A percentile compares a stretch with the other conserved stretches of the same genome.
Evolutionary conservation across 64 coral and sea anemone genomes (phyloP).

Genomic region (Catalaphyllia jardinei): DNA sequence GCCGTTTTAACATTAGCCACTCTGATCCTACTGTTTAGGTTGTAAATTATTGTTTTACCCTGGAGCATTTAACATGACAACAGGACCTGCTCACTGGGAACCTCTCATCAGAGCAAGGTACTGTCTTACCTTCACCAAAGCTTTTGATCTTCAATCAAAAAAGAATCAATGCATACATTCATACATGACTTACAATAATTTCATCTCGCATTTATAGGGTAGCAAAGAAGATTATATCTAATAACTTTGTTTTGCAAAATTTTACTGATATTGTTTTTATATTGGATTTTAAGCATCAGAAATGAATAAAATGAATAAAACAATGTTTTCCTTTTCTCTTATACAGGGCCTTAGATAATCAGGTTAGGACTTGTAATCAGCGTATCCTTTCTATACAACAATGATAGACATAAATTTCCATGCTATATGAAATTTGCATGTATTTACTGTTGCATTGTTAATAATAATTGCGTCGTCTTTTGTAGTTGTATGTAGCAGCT

Average conservation of each 20-base stretch:
- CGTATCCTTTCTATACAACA: no score
- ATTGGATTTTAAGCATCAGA: neutral
- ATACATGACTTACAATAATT: no score
- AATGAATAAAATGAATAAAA: neutral
- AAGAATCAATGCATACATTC: no score
- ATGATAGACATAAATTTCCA: no score
- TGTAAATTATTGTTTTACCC: conserved; percentile 94
- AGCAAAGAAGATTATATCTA: no score
- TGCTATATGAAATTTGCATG: no score
- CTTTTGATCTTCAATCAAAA: neutral
- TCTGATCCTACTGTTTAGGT: conserved; percentile 37
- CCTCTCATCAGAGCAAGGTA: conserved; percentile 82
- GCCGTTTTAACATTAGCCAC: neutral
- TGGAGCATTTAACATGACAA: conserved; percentile 98
- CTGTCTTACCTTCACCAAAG: neutral
- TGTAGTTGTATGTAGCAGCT: conserved; percentile 83
- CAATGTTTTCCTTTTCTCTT: neutral
- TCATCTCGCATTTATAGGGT: no score
- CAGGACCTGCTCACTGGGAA: conserved; percentile 94
- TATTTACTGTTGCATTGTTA: neutral
- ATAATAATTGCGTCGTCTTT: neutral
- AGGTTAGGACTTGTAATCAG: conserved; percentile 39
- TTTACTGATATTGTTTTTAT: neutral
- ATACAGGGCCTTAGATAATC: conserved; percentile 89
- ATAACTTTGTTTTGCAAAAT: neutral